phyloP scores from a whole-genome alignment of 2,113 vertebrate genomes.

The Accipiter cooperii region DNA sequence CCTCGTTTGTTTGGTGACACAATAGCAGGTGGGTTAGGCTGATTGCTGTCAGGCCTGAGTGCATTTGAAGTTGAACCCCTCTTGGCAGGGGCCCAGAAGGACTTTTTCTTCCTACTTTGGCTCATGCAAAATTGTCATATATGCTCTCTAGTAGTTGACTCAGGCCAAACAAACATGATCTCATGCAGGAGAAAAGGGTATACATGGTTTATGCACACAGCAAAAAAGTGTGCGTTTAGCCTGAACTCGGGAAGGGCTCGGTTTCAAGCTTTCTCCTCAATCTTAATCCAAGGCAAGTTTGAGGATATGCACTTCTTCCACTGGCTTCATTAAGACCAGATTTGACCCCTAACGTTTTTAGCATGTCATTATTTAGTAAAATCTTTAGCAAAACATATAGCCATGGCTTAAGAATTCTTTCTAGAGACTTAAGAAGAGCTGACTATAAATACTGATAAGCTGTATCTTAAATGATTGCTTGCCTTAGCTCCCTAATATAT shows the following conservation, averaged over 20 bases:
- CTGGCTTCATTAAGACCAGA: neutral
- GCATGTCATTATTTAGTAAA: neutral
- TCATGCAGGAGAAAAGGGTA: neutral
- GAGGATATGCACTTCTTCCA: neutral
- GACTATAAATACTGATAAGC: neutral
- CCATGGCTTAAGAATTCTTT: neutral
- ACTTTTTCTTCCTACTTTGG: neutral
- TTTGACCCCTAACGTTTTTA: neutral
- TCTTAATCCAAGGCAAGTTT: neutral
- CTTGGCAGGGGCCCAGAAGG: neutral
- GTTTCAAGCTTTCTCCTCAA: neutral
- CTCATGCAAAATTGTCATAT: neutral
- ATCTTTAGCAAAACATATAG: neutral
- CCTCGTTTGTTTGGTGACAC: neutral
- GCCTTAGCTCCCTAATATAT: neutral
- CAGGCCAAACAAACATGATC: neutral
- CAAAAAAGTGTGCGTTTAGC: neutral
- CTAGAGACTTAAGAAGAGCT: neutral
- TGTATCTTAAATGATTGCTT: neutral
- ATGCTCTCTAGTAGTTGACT: neutral
- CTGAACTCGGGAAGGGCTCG: fast-evolving
- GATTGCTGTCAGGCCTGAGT: neutral
- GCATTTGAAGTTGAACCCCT: neutral
- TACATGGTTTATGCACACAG: neutral
- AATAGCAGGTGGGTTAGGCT: neutral